Evolutionary conservation across 1,140 invertebrate species (phyloP), one percentile per base, ranked within the genome.

Genomic region (Leptestheria dahalacensis): DNA sequence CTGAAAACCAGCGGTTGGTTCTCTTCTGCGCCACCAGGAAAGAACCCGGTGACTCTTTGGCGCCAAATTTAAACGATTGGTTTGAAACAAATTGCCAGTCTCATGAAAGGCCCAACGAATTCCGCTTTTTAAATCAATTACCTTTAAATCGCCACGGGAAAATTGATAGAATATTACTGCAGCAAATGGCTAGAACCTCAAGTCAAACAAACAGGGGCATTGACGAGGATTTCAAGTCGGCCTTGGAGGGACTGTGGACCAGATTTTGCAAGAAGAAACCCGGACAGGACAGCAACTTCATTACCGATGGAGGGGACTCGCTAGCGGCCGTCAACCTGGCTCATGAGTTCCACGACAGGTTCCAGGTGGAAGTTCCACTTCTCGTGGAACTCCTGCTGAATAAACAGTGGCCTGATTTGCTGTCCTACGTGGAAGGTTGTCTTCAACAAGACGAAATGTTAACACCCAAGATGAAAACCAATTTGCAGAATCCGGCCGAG

Each of bases 81-180:
- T 20, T 52, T 33, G 15, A 50, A 50, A 18, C 41, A 25, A 24
- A 41, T 47, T 48, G 47, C 56, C 65, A 57, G 52, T 63, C 55
- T 66, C 60, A n/a, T 65, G 68, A 52, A 25, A 26, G 49, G 66
- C 79, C 79, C 21, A 78, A 82, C 69, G 70, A 69, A 67, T 69
- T 82, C 48, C 65, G 77, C 23, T 64, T 72, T 62, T 66, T 80
- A 15, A 64, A 74, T 21, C 68, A 69, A 29, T 68, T 82, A 50
- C 82, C 81, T 23, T 68, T 78, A 23, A 80, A 75, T 59, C 62
- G 66, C 61, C 79, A 83, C 76, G 82, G 81, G 65, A 81, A 80
- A 55, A 41, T 55, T 1, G 53, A 55, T 29, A 24, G 53, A 10
- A 55, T 29, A 2, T 21, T 29, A 25, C 20, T 55, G 6, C 28